These are phyloP conservation scores for Arctia plantaginis DNA, from an alignment of 2,888 invertebrate species.

Conservation along the genomic window DNA sequence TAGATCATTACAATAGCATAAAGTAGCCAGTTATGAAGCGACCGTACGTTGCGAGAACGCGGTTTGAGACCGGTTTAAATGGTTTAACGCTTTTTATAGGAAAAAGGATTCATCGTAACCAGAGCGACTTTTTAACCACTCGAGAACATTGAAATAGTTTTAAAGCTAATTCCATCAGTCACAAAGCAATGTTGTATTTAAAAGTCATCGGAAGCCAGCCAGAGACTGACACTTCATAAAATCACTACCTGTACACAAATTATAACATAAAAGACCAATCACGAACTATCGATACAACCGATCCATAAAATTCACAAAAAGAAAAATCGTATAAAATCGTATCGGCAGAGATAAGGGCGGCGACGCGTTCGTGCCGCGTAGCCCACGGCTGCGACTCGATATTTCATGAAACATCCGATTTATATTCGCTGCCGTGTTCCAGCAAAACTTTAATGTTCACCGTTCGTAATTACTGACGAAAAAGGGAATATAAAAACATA, in stretches of 20 bases:
- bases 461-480: constrained; percentile 78
- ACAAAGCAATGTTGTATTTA: constrained; percentile 47
- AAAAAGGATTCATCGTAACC: constrained; percentile 67
- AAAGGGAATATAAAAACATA: constrained; percentile 67
- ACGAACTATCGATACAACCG: constrained; percentile 83
- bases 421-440: constrained; percentile 78
- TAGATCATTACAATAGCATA: constrained; percentile 85
- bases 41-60: constrained; percentile 72
- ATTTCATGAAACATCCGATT: constrained; percentile 85
- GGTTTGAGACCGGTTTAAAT: constrained; percentile 74
- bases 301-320: constrained; percentile 84
- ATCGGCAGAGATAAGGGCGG: constrained; percentile 82
- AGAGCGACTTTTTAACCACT: constrained; percentile 64
- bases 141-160: constrained; percentile 50
- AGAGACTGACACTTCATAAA: constrained; percentile 26
- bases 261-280: constrained; percentile 74
- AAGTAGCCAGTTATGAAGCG: constrained; percentile 83
- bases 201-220: constrained; percentile 47
- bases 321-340: constrained; percentile 84
- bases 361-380: constrained; percentile 75
- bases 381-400: constrained; percentile 82
- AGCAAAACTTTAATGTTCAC: constrained; percentile 80
- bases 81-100: constrained; percentile 75
- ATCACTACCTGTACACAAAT: constrained; percentile 64
- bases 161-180: constrained; percentile 45